Evolutionary conservation across 2,113 vertebrate genomes (phyloP).

Genomic region (Thomomys bottae): DNA sequence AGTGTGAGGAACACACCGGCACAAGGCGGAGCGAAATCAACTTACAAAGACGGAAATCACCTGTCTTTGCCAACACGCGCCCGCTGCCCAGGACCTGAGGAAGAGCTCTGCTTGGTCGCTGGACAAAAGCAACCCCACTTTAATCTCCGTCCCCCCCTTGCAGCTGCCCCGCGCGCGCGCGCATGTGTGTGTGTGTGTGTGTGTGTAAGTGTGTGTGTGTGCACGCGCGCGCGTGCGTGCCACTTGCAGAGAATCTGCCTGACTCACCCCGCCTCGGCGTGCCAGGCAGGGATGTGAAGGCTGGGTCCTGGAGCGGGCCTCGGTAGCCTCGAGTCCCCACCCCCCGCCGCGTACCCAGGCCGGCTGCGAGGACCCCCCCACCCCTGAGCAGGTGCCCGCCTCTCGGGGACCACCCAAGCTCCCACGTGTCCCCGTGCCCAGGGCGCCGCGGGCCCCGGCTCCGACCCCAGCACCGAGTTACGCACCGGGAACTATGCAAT

Average conservation of each 20-base stretch:
- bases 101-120: slow-evolving; percentile 11
- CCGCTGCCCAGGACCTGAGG: slow-evolving; percentile 66
- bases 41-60: slow-evolving; percentile 64
- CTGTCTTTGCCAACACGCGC: slow-evolving; percentile 62
- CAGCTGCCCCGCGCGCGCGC: slow-evolving; percentile 9
- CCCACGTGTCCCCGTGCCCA: slow-evolving; percentile 60
- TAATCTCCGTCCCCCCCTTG: slow-evolving; percentile 51
- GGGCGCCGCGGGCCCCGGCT: not conserved
- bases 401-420: slow-evolving; percentile 43
- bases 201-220: slow-evolving; percentile 19
- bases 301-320: not conserved
- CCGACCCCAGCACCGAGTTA: not conserved
- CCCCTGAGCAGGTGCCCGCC: slow-evolving; percentile 31
- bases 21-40: slow-evolving; percentile 57
- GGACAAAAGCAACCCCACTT: slow-evolving; percentile 62
- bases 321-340: not conserved
- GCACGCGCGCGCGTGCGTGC: slow-evolving; percentile 31
- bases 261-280: slow-evolving; percentile 65
- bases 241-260: slow-evolving; percentile 65
- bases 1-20: slow-evolving; percentile 61
- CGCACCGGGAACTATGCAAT: not conserved
- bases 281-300: slow-evolving; percentile 46
- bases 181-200: slow-evolving; percentile 22
- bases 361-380: not conserved
- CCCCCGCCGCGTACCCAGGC: too few species aligned